Conservation (phyloP, 1,140 invertebrate genomes). For the Medauroidea extradentata region DNA sequence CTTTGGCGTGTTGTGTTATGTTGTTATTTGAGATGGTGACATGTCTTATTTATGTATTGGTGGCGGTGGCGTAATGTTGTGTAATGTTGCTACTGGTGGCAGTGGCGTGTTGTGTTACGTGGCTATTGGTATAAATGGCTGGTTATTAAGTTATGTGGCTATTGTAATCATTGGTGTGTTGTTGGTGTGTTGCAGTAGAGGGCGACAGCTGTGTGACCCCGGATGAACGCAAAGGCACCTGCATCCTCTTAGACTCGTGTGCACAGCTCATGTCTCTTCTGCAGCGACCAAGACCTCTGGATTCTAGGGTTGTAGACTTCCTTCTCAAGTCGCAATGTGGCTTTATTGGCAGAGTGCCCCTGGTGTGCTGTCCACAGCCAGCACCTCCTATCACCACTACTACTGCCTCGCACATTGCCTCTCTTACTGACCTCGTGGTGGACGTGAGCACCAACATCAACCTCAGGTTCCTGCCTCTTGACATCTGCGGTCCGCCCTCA, state of each 20-base stretch:
- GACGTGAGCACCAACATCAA: constrained; percentile 47
- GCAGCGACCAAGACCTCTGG: background rate
- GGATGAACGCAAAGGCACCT: background rate
- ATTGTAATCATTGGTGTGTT: too few relatives aligned
- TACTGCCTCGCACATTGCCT: background rate
- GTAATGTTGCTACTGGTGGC: too few relatives aligned
- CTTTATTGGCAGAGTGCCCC: constrained; percentile 1
- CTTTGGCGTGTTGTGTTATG: too few relatives aligned
- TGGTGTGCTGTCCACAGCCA: constrained; percentile 9
- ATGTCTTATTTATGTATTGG: too few relatives aligned
- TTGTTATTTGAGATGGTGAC: too few relatives aligned
- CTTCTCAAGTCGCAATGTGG: constrained; percentile 10
- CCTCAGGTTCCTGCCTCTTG: constrained; percentile 43
- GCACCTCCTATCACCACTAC: background rate
- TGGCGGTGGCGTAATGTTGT: too few relatives aligned
- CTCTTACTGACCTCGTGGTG: background rate
- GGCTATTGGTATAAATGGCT: too few relatives aligned
- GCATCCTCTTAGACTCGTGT: constrained; percentile 2
- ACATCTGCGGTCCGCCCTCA: constrained; percentile 39
- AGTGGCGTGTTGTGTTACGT: too few relatives aligned
- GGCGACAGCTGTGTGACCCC: constrained; percentile 7
- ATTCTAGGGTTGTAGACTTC: constrained; percentile 1
- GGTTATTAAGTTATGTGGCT: too few relatives aligned
- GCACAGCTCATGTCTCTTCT: background rate
- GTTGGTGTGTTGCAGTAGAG: constrained; percentile 11